Base-by-base conservation (phyloP, 2,797 vertebrate species). In the Otolemur crassicaudatus region DNA sequence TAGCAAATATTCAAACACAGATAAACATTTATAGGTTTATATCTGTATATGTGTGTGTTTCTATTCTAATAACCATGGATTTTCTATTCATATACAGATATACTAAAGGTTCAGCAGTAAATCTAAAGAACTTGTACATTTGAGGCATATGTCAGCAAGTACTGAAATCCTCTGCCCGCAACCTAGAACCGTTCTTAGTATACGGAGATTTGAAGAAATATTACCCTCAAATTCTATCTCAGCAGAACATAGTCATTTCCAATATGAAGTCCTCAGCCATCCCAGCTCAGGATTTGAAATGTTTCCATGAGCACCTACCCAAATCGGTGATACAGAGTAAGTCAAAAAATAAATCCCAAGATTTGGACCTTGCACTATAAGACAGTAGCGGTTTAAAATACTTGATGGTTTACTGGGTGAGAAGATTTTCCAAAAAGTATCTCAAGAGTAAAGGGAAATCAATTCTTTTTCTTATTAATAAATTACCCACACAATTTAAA, bases 401-500 rank as follows among this genome's bases (percentile, higher is more conserved):
- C 65, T 40, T 65, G 56, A 40, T 69, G 3, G 6, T 72, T 93
- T 89, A 17, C 13, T 95, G 67, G 53, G 7, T 94, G 22, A 87
- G 2, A n/a, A 82, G 86, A 95, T 84, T 72, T 31, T 34, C 43
- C 53, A 80, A 58, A 88, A 94, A 93, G 3, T 53, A 63, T 91
- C 27, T 96, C 72, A 94, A 87, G 22, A 23, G 72, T 3, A 90
- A 19, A 91, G 5, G 27, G 22, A 87, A 92, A 92, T 65, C 89
- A 69, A 84, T 88, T 82, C 0, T 0, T 83, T 84, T 94, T 9
- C 7, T 92, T 94, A 89, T 92, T 94, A 40, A 40, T 83, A 97
- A 87, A 96, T 83, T 73, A 79, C 8, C 8, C 13, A 85, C 31
- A 88, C 10, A 77, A 73, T 77, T 96, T 93, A 91, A 90, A 87